A percentile compares a stretch with the other conserved stretches of the same genome.
Evolutionary conservation across 2,113 vertebrate genomes (phyloP).

Genomic region (Leptobrachium leishanense): DNA sequence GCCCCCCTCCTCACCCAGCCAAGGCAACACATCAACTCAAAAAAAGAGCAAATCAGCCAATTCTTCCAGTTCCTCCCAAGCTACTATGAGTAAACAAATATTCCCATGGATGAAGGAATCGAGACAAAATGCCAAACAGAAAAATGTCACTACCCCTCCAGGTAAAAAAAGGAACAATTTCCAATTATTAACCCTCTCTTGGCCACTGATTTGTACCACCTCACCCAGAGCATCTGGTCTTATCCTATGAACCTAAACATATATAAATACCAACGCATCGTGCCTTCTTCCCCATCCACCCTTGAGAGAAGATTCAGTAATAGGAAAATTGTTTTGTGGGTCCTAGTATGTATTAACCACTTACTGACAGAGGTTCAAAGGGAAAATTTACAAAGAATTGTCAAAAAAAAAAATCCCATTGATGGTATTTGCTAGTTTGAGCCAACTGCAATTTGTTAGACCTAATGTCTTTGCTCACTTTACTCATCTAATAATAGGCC

Average conservation of each 20-base stretch:
- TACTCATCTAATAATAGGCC: neutral
- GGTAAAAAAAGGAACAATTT: conserved; percentile 68
- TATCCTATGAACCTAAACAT: too few relatives aligned
- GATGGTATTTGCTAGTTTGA: neutral
- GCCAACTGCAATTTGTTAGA: neutral
- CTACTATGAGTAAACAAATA: conserved; percentile 93
- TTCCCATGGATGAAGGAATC: conserved; percentile 99
- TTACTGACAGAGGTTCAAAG: neutral
- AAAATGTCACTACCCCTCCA: conserved; percentile 84
- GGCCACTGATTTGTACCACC: too few relatives aligned
- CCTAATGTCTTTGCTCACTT: neutral
- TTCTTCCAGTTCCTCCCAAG: conserved; percentile 71
- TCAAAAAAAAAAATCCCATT: neutral
- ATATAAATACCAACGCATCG: too few relatives aligned
- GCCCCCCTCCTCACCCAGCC: conserved; percentile 83
- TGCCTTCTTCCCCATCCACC: too few relatives aligned
- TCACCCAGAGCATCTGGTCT: too few relatives aligned
- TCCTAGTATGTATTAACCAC: neutral
- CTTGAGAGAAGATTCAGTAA: too few relatives aligned
- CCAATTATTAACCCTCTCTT: neutral
- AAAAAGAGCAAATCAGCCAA: conserved; percentile 87
- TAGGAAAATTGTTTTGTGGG: too few relatives aligned
- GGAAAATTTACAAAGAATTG: neutral
- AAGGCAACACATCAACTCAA: conserved; percentile 79
- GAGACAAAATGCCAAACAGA: conserved; percentile 93